Evolutionary conservation across 2,113 vertebrate genomes (phyloP).

Genomic region (Oreotrochilus melanogaster): DNA sequence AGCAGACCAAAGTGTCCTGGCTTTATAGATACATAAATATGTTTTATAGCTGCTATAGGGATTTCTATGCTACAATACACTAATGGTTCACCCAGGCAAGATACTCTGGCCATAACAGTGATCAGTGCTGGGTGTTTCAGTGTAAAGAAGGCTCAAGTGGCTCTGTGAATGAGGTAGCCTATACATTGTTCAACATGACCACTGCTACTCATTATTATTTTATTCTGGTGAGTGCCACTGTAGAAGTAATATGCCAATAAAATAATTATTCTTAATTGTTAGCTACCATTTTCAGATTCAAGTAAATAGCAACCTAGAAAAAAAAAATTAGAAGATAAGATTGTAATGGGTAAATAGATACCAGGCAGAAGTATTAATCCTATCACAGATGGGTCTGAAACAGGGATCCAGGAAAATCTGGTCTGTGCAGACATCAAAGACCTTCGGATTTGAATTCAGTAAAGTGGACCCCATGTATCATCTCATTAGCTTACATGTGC

Average conservation of each 20-base stretch:
- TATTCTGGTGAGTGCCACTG: not conserved
- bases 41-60: slow-evolving; percentile 37
- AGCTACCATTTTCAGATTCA: not conserved
- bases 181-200: slow-evolving; percentile 25
- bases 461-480: not conserved
- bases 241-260: not conserved
- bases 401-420: not conserved
- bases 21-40: slow-evolving; percentile 70
- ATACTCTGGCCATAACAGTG: slow-evolving; percentile 6
- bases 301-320: not conserved
- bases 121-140: slow-evolving; percentile 22
- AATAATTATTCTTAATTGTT: slow-evolving; percentile 23
- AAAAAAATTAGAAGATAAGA: not conserved
- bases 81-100: slow-evolving; percentile 47
- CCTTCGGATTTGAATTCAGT: not conserved
- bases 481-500: not conserved
- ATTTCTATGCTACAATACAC: slow-evolving; percentile 22
- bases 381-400: not conserved
- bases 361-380: not conserved
- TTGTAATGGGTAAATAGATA: not conserved
- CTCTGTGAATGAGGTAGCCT: slow-evolving; percentile 35
- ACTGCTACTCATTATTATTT: slow-evolving; percentile 26
- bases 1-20: slow-evolving; percentile 27
- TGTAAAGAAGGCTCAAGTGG: not conserved
- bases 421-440: not conserved